phyloP scores from a whole-genome alignment of 2,888 invertebrate species.

The Cheilosia vernalis region DNA sequence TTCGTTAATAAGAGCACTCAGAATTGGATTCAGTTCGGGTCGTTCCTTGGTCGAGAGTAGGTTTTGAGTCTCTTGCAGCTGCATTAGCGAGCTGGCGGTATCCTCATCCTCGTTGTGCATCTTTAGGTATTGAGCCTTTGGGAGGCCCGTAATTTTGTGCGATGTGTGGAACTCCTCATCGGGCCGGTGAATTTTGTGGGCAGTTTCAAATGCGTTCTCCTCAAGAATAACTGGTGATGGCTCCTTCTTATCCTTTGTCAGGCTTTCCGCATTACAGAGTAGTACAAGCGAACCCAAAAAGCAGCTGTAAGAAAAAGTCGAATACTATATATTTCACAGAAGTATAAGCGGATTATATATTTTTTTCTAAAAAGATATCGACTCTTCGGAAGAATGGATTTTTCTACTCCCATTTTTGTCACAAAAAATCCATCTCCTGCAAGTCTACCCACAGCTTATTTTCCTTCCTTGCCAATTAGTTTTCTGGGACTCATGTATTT shows the following conservation, averaged over 20 bases:
- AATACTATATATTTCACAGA: no score
- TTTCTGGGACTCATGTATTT: no score
- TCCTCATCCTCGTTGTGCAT: conserved; percentile 74
- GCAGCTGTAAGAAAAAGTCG: conserved; percentile 75
- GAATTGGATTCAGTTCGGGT: conserved; percentile 82
- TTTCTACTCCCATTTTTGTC: no score
- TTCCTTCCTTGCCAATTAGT: no score
- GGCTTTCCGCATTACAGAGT: conserved; percentile 76
- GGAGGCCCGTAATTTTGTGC: conserved; percentile 79
- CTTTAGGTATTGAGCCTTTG: conserved; percentile 53
- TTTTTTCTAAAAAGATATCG: no score
- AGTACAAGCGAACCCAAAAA: conserved; percentile 78
- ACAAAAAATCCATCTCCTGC: no score
- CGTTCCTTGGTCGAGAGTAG: conserved; percentile 82
- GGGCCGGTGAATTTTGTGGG: conserved; percentile 86
- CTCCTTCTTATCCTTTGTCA: conserved; percentile 36
- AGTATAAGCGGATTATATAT: no score
- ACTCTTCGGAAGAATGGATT: no score
- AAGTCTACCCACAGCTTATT: no score
- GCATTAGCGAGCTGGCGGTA: conserved; percentile 76
- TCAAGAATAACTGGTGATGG: conserved; percentile 68
- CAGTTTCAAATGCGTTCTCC: conserved; percentile 86
- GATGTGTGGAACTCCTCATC: conserved; percentile 81
- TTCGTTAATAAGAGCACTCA: conserved; percentile 84
- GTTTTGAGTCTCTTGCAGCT: conserved; percentile 79